Evolutionary conservation across 53 echinoderm and acorn worm genomes (phyloP).

Genomic region (Holothuria scabra): DNA sequence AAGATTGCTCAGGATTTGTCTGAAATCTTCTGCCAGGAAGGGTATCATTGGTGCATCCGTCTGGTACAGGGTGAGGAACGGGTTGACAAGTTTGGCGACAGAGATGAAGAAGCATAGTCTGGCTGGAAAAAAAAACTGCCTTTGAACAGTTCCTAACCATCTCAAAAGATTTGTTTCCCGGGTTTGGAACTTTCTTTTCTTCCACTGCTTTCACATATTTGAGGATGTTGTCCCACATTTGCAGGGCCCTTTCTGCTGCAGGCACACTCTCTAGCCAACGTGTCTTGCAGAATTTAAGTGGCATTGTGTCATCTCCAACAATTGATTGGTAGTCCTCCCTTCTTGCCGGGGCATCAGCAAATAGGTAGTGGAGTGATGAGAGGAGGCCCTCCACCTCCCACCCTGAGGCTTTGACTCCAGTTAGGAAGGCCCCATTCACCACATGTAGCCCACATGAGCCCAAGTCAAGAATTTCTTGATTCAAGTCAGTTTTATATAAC

Average conservation of each 20-base stretch:
- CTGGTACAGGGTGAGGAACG: slow-evolving; percentile 57
- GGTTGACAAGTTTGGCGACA: slow-evolving; percentile 49
- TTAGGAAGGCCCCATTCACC: slow-evolving; percentile 59
- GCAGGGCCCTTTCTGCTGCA: slow-evolving; percentile 48
- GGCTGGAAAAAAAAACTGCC: slow-evolving; percentile 17
- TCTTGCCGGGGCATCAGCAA: slow-evolving; percentile 61
- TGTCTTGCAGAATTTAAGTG: slow-evolving; percentile 56
- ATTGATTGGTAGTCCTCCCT: slow-evolving; percentile 55
- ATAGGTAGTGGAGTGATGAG: slow-evolving; percentile 56
- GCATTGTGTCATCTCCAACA: slow-evolving; percentile 48
- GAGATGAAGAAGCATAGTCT: slow-evolving; percentile 49
- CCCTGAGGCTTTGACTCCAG: slow-evolving; percentile 56
- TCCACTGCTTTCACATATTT: slow-evolving; percentile 52
- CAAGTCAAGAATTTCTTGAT: slow-evolving; percentile 50
- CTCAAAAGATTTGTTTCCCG: slow-evolving; percentile 59
- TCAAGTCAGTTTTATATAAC: slow-evolving; percentile 56
- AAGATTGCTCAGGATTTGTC: slow-evolving; percentile 39
- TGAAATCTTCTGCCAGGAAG: slow-evolving; percentile 52
- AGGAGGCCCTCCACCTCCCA: slow-evolving; percentile 61
- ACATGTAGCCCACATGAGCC: slow-evolving; percentile 66
- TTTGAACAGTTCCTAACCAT: slow-evolving; percentile 46
- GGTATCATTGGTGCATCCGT: slow-evolving; percentile 68
- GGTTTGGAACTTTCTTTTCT: slow-evolving; percentile 52
- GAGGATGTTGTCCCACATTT: slow-evolving; percentile 50
- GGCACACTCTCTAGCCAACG: slow-evolving; percentile 60